A percentile compares a stretch with the other conserved stretches of the same genome.
These are phyloP conservation scores for Arbacia lixula DNA, from an alignment of 53 echinoderm and acorn worm species.

Conservation along the genomic window DNA sequence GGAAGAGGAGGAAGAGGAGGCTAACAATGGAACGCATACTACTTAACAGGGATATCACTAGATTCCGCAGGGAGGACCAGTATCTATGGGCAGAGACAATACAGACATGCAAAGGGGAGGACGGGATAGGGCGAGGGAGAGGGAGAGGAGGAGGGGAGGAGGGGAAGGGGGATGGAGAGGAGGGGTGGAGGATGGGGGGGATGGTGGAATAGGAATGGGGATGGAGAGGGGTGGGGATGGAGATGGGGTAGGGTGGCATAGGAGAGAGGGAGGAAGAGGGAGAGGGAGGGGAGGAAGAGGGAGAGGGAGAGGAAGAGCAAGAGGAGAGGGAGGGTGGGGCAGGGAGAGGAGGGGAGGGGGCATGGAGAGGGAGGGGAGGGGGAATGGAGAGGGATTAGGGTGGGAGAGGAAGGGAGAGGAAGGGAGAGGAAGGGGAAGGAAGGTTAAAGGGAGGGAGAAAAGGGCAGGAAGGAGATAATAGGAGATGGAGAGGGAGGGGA, in stretches of 20 bases:
- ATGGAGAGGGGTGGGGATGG: neutral
- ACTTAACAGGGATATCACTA: slow-evolving; percentile 95
- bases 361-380: neutral
- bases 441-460: slow-evolving; percentile 4
- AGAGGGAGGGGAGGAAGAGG: neutral
- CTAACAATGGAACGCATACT: slow-evolving; percentile 99
- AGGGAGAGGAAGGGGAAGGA: neutral
- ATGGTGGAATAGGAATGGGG: neutral
- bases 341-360: neutral
- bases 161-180: neutral
- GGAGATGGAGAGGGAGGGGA: neutral
- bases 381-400: neutral
- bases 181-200: slow-evolving; percentile 1
- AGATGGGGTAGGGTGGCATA: neutral
- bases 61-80: slow-evolving; percentile 97
- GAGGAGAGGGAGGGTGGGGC: neutral
- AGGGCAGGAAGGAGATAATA: neutral
- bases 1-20: slow-evolving; percentile 97
- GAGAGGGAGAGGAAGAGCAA: neutral
- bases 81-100: slow-evolving; percentile 67
- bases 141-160: neutral
- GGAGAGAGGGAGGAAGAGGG: neutral
- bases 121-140: neutral
- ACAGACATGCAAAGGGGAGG: neutral
- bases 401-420: slow-evolving; percentile 2